Conservation (phyloP, 1,140 invertebrate genomes). For the Penaeus vannamei region DNA sequence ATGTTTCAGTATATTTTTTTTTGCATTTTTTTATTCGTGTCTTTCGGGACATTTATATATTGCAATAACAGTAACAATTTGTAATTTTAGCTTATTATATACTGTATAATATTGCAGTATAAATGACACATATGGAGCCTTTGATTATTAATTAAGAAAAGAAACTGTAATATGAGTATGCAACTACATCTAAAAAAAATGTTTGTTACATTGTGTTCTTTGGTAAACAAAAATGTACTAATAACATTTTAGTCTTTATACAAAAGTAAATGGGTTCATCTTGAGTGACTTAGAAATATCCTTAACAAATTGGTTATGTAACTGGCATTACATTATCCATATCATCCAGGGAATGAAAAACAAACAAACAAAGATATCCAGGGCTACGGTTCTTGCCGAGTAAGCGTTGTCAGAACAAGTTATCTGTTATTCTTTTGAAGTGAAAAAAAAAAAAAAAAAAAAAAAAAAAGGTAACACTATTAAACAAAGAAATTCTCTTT, state of each 20-base stretch:
- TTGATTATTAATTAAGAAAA: slow-evolving; percentile 3
- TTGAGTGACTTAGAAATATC: neutral
- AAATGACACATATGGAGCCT: slow-evolving; percentile 8
- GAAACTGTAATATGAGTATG: slow-evolving; percentile 4
- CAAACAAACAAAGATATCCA: no score
- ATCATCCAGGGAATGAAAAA: neutral
- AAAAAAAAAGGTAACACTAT: no score
- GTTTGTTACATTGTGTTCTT: slow-evolving; percentile 25
- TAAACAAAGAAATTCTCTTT: no score
- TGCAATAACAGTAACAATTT: neutral
- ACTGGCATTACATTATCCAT: slow-evolving; percentile 16
- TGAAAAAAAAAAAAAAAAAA: no score
- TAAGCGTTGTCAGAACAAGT: no score
- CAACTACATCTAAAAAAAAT: slow-evolving; percentile 20
- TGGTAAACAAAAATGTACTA: slow-evolving; percentile 40
- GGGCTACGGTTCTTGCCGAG: no score
- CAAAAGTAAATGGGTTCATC: slow-evolving; percentile 31
- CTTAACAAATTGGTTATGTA: neutral
- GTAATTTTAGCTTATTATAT: neutral
- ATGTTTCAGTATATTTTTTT: no score
- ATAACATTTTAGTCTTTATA: slow-evolving; percentile 30
- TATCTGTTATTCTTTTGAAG: no score
- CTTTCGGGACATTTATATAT: no score
- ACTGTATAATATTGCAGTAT: neutral
- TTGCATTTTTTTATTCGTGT: no score